Percentiles rank a stretch among this genome's conserved stretches.
These are phyloP conservation scores for Pseudolaguvia tuberculata DNA, from an alignment of 2,113 vertebrate species.

Conservation along the genomic window DNA sequence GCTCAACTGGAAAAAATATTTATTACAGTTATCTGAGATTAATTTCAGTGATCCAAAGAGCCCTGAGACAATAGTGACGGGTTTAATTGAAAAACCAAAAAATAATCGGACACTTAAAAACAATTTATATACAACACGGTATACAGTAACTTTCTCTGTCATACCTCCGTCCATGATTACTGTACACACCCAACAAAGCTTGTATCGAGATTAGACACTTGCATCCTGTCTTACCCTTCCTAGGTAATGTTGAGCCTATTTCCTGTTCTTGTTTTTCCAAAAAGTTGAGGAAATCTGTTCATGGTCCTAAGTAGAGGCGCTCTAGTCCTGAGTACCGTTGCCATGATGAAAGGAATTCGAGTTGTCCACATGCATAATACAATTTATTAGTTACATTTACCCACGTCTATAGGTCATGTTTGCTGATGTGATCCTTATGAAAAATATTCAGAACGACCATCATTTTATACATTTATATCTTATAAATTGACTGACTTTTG, in stretches of 20 bases:
- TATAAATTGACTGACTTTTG: neutral
- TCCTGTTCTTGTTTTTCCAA: slow-evolving; percentile 10
- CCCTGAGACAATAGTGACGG: too few species aligned
- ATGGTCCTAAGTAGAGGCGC: neutral
- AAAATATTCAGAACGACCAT: too few species aligned
- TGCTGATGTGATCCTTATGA: neutral
- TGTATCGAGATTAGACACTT: slow-evolving; percentile 11
- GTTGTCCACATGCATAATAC: neutral
- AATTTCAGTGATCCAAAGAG: too few species aligned
- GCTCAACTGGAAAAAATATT: too few species aligned
- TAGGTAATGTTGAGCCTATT: neutral
- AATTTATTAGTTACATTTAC: neutral
- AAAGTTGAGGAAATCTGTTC: neutral
- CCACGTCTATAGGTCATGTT: neutral
- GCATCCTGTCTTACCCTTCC: neutral
- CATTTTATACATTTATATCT: neutral
- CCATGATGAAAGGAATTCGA: neutral
- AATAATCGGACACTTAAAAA: too few species aligned
- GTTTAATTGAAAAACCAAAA: too few species aligned
- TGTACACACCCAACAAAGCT: neutral
- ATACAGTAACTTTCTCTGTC: neutral
- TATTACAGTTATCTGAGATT: too few species aligned
- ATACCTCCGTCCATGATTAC: neutral
- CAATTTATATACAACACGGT: too few species aligned
- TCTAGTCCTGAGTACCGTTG: neutral